These are phyloP conservation scores for Lacanobia oleracea DNA, from an alignment of 2,888 invertebrate species.

Conservation along the genomic window DNA sequence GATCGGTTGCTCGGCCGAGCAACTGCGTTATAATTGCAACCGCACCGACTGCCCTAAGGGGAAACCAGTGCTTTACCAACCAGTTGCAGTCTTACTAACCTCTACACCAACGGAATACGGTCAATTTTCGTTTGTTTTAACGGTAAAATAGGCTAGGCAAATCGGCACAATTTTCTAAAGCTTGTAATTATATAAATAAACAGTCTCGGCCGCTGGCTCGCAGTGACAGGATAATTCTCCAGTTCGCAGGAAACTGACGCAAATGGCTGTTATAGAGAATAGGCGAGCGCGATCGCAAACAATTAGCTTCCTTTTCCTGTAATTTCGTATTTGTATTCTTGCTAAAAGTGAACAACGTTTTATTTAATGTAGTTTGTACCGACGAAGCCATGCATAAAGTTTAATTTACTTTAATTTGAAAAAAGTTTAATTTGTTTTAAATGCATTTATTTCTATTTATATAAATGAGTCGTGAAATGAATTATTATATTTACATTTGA, in stretches of 20 bases:
- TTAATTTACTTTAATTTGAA: no score
- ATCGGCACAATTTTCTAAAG: conserved; percentile 53
- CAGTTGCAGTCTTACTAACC: not conserved
- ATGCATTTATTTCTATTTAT: not conserved
- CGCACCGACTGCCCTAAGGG: conserved; percentile 51
- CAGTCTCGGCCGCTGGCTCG: conserved; percentile 53
- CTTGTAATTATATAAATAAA: conserved; percentile 73
- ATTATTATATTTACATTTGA: not conserved
- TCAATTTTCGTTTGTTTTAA: conserved; percentile 7
- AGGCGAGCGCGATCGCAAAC: conserved; percentile 32
- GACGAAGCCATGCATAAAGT: not conserved
- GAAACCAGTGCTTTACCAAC: conserved; percentile 21
- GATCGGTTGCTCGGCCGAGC: conserved; percentile 46
- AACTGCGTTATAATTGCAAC: conserved; percentile 62
- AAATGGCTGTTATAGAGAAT: conserved; percentile 29
- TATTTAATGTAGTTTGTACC: not conserved
- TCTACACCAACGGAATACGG: conserved; percentile 13
- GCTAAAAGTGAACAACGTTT: not conserved
- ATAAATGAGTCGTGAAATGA: not conserved
- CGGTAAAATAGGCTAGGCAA: not conserved
- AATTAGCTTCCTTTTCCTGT: conserved; percentile 58
- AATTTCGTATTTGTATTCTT: conserved; percentile 18
- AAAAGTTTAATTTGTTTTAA: no score
- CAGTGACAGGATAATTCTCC: conserved; percentile 65
- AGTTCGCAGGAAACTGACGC: conserved; percentile 52